Conservation (phyloP, 1,140 invertebrate genomes). For the Formica selysi region DNA sequence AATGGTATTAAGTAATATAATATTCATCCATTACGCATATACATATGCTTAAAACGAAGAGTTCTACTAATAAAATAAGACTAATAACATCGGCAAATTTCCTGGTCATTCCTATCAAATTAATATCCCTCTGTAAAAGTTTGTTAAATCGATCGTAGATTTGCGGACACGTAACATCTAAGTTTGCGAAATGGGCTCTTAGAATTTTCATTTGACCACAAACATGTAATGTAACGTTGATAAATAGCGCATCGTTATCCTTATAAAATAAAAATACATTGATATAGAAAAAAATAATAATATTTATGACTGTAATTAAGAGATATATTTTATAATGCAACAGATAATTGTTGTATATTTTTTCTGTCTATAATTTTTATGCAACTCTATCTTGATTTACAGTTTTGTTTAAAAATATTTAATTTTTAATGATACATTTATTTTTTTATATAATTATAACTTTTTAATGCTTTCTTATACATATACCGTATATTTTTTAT, state of each 20-base stretch:
- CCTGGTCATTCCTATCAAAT: conserved; percentile 25
- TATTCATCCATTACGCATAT: conserved; percentile 56
- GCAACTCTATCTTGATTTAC: too few species aligned
- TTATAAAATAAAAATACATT: neutral
- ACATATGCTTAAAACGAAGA: conserved; percentile 54
- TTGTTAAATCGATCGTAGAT: neutral
- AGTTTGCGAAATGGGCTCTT: conserved; percentile 13
- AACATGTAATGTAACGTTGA: conserved; percentile 39
- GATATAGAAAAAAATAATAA: neutral
- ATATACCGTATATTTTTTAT: too few species aligned
- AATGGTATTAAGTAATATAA: neutral
- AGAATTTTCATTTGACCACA: conserved; percentile 61
- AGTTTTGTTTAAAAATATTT: too few species aligned
- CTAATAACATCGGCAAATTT: conserved; percentile 46
- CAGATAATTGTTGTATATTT: too few species aligned
- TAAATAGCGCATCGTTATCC: conserved; percentile 62
- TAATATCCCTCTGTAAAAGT: conserved; percentile 30
- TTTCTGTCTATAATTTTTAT: too few species aligned
- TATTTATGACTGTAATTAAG: too few species aligned
- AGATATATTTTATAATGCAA: too few species aligned
- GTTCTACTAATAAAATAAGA: conserved; percentile 30
- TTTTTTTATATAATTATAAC: too few species aligned
- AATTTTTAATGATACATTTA: too few species aligned
- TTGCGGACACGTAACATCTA: neutral
- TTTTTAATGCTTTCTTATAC: too few species aligned